Base-by-base conservation (phyloP, 2,888 invertebrate species). In the Pasiphila rectangulata region DNA sequence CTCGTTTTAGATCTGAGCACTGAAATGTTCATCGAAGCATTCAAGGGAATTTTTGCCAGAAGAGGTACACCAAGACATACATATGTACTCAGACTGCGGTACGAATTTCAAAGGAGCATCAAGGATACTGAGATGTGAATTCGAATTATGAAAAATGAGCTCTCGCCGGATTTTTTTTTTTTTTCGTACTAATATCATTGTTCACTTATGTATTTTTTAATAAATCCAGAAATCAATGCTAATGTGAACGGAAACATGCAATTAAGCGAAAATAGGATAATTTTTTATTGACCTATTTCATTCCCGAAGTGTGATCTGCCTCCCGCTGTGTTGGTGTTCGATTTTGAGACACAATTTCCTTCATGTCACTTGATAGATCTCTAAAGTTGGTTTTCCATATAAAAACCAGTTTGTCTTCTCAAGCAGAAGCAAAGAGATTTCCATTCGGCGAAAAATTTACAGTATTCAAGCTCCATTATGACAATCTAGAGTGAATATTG, bases 401-500 rank as follows among this genome's bases (percentile, higher is more conserved):
- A 55, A 88, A 83, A 4, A 90, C 92, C 90, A 94, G 92, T 67
- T 92, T 92, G 83, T 97, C 97, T 36, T 90, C 90, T 13, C 97
- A 95, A 25, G 94, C 96, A 4, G 97, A 94, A n/a, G 95, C 94
- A 87, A 98, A 97, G 54, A 90, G 90, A 30, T 94, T 91, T 9
- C 98, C 98, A 71, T 92, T 90, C 19, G 87, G 75, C 38, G 94
- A 94, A 72, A 97, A 97, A n/a, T 91, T 89, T 1, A 95, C 94
- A 7, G 94, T 90, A 51, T 92, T 93, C 0, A 97, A 3, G 91
- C 77, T 19, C 91, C 92, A 57, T 85, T 89, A 65, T 97, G 97
- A 0, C 96, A 96, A 68, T 93, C 93, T 3, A 98, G 74, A 0
- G 97, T 98, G 72, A 96, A 98, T 66, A 96, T 92, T 23, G 96